Conservation (phyloP, 2,888 invertebrate species). For the Thereva nobilitata region DNA sequence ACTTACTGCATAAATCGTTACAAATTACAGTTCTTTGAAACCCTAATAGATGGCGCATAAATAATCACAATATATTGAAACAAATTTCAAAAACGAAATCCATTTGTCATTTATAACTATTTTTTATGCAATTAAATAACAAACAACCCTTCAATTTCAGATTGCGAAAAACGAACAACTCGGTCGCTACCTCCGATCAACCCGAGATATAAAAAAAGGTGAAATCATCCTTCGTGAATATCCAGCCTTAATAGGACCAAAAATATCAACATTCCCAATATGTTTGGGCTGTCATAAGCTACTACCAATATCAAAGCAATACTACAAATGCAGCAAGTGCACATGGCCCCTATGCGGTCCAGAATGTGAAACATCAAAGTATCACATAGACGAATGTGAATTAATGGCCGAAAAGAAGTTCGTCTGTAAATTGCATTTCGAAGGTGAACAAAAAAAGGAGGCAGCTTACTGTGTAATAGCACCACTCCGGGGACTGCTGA, state of each 20-base stretch:
- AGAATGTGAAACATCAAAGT: conserved; percentile 62
- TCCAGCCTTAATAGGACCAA: conserved; percentile 71
- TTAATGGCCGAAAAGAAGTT: conserved; percentile 65
- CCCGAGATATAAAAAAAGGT: conserved; percentile 69
- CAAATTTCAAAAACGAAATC: no score
- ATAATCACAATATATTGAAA: no score
- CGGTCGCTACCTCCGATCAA: conserved; percentile 69
- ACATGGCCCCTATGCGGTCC: conserved; percentile 71
- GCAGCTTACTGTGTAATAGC: conserved; percentile 70
- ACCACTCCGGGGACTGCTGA: conserved; percentile 67
- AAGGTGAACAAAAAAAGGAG: conserved; percentile 58
- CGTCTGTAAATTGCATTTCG: conserved; percentile 62
- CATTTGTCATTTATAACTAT: no score
- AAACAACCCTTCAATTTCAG: conserved; percentile 59
- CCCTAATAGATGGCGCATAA: no score
- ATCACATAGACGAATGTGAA: conserved; percentile 67
- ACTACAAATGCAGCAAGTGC: conserved; percentile 66
- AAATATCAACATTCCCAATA: conserved; percentile 63
- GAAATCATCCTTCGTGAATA: conserved; percentile 70
- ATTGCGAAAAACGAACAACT: conserved; percentile 53
- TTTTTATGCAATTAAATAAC: background rate
- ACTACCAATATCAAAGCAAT: conserved; percentile 55
- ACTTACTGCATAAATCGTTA: no score
- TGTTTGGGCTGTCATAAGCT: conserved; percentile 69
- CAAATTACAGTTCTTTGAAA: no score